Evolutionary conservation across 2,797 vertebrate species (phyloP).

Genomic region (Melopsittacus undulatus): DNA sequence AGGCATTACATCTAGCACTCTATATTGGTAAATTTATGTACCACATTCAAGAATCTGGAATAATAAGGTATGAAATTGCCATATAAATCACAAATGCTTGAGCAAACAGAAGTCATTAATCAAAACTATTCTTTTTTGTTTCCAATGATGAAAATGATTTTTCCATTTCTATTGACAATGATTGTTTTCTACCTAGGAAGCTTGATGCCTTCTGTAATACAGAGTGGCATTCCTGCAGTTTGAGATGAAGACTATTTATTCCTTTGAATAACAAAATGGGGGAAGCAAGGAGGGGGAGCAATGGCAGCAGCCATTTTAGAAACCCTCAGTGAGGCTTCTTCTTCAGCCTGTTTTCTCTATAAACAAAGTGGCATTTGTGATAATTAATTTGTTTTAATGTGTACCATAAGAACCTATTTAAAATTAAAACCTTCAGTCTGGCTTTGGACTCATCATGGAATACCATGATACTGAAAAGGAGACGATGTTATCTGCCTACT

Average conservation of each 20-base stretch:
- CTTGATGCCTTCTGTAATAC: not conserved
- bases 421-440: not conserved
- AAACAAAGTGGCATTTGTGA: not conserved
- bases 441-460: not conserved
- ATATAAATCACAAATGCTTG: slow-evolving; percentile 19
- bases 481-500: not conserved
- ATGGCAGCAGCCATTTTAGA: not conserved
- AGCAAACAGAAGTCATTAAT: slow-evolving; percentile 36
- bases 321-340: not conserved
- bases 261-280: not conserved
- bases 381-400: not conserved
- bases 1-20: not conserved
- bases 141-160: not conserved
- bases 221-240: not conserved
- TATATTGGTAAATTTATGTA: not conserved
- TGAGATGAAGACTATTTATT: not conserved
- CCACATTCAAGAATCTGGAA: not conserved
- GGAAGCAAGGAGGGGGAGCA: not conserved
- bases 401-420: not conserved
- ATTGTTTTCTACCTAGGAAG: not conserved
- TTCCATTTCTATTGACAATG: not conserved
- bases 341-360: not conserved
- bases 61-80: not conserved
- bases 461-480: not conserved
- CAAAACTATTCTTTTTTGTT: not conserved